Evolutionary conservation across 2,113 vertebrate genomes (phyloP).

Genomic region (Pithys albifrons): DNA sequence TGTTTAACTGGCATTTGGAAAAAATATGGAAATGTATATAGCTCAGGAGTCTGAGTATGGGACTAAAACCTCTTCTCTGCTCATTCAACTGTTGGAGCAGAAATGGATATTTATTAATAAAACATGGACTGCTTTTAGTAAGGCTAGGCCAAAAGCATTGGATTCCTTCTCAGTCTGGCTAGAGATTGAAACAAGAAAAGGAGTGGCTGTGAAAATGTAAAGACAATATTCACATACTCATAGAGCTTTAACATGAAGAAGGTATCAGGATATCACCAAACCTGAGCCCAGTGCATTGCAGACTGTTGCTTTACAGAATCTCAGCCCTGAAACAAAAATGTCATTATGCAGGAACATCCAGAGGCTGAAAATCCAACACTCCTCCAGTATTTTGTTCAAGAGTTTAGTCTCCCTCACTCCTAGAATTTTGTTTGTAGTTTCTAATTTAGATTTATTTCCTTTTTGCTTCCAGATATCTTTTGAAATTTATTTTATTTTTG

Average conservation of each 20-base stretch:
- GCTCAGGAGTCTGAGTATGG: background rate
- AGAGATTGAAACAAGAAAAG: background rate
- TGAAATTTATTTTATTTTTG: background rate
- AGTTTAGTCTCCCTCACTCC: background rate
- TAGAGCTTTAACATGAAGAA: background rate
- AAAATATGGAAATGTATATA: background rate
- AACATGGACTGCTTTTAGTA: background rate
- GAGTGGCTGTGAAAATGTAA: background rate
- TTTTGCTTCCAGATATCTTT: background rate
- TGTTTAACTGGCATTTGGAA: background rate
- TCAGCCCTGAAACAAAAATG: background rate
- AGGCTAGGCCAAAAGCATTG: background rate
- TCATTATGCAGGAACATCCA: background rate
- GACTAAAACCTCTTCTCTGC: background rate
- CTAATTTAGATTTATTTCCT: background rate
- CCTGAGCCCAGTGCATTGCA: background rate
- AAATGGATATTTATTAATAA: background rate
- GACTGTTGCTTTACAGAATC: background rate
- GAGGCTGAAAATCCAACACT: background rate
- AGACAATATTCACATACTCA: background rate
- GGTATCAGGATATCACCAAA: background rate
- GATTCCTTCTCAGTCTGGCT: background rate
- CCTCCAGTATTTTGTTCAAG: background rate
- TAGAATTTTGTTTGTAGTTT: background rate
- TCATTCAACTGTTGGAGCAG: background rate